These are phyloP conservation scores for Regulus satrapa DNA, from an alignment of 2,113 vertebrate genomes.

Conservation along the genomic window DNA sequence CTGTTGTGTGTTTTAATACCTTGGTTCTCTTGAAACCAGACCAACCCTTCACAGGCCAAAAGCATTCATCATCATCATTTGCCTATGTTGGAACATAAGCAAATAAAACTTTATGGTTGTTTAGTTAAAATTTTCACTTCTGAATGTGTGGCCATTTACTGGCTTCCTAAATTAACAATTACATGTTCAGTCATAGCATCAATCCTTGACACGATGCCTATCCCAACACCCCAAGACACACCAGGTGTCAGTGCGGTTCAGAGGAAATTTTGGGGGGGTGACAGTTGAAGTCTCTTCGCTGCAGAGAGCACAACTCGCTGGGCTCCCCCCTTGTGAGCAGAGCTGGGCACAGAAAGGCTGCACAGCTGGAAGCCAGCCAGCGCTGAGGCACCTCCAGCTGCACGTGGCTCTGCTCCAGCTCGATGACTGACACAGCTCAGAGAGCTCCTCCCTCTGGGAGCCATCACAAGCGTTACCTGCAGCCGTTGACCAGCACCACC, in stretches of 20 bases:
- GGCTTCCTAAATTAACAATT: neutral
- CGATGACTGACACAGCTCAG: neutral
- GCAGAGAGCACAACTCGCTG: fast-evolving
- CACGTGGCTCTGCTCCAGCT: neutral
- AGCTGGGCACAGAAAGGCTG: neutral
- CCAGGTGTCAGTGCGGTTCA: neutral
- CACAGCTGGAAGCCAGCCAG: neutral
- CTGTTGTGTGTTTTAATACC: neutral
- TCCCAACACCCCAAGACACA: neutral
- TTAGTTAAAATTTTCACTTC: neutral
- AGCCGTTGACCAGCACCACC: conserved; percentile 78
- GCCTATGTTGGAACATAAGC: neutral
- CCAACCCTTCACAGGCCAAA: neutral
- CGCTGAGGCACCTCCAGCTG: neutral
- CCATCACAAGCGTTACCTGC: conserved; percentile 77
- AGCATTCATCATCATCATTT: neutral
- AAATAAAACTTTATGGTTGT: neutral
- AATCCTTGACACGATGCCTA: neutral
- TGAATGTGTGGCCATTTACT: neutral
- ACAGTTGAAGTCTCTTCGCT: neutral
- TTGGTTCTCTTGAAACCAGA: neutral
- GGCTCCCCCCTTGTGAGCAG: neutral
- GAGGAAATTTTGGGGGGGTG: neutral
- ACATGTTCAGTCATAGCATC: neutral
- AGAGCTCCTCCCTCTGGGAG: neutral